Evolutionary conservation across 2,797 vertebrate genomes (phyloP), one percentile per base, ranked within the genome.

Genomic region (Pelochelys cantorii): DNA sequence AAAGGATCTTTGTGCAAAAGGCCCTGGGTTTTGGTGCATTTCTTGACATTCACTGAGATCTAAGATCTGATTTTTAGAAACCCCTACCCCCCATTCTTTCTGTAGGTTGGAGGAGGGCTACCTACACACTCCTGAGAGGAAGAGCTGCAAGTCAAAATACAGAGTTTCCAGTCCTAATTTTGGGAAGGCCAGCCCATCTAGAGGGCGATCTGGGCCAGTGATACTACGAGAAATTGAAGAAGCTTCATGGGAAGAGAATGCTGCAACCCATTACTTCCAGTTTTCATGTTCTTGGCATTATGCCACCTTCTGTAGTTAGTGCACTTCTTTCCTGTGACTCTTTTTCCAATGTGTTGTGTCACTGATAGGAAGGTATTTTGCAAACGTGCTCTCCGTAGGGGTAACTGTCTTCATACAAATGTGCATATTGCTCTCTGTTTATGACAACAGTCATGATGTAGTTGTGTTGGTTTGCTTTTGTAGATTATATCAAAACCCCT

Each of bases 361-460:
- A 91, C 88, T 89, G 68, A 87, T 88, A 84, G 79, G 82, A 87
- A 92, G 25, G 81, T 91, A 94, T 87, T 91, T 93, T 96, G 85
- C 86, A 75, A 92, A 94, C 89, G 87, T 54, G 81, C 91, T 88
- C 1, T 84, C 91, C 77, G 18, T 17, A 11, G 79, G 82, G 89
- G 81, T 79, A 55, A 83, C 59, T 87, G 80, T 93, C 93, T 93
- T 85, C 42, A 42, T 81, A 87, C 88, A 88, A 95, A 92, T 90
- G 84, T 83, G 57, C 31, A 14, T 57, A 42, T 89, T 89, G 48
- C 93, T 65, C 92, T 31, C 34, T 89, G 78, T 95, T 94, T 93
- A 78, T 89, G 93, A 92, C 74, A 62, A 86, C 48, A 20, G 82
- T 79, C 94, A 59, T 94, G 95, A 96, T 91, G 94, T 91, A 95